Percentiles rank a stretch among this genome's conserved stretches.
Evolutionary conservation across 2,113 vertebrate genomes (phyloP).

Genomic region (Motacilla alba): DNA sequence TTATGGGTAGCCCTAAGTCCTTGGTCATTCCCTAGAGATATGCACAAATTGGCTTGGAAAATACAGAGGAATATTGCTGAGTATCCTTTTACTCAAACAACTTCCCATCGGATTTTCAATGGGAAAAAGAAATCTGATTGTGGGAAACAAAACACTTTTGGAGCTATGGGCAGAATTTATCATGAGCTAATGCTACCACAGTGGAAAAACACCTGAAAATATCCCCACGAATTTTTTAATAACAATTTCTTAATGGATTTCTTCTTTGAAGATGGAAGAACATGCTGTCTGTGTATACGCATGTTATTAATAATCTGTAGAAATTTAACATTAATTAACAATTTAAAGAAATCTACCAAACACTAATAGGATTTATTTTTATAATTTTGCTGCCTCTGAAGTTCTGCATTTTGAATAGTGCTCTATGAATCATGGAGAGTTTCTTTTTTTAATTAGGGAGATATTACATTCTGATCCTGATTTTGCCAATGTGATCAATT

Average conservation of each 20-base stretch:
- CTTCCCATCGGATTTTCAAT: not conserved
- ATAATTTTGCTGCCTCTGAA: not conserved
- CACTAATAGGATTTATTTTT: not conserved
- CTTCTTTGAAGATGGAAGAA: not conserved
- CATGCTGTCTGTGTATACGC: not conserved
- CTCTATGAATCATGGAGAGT: not conserved
- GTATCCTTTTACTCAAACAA: not conserved
- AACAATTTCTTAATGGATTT: not conserved
- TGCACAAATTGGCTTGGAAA: not conserved
- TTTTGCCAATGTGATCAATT: not conserved
- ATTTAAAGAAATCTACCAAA: not conserved
- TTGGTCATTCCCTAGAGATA: not conserved
- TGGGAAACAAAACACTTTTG: constrained; percentile 20
- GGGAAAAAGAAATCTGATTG: not conserved
- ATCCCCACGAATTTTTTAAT: not conserved
- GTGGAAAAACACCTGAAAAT: constrained; percentile 42
- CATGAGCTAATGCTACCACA: not conserved
- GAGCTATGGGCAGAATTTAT: not conserved
- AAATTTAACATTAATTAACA: not conserved
- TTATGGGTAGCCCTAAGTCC: not conserved
- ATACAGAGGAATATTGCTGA: not conserved
- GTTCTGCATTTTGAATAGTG: not conserved
- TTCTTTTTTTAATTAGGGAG: constrained; percentile 14
- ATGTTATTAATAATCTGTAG: not conserved
- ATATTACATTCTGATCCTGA: not conserved